These are phyloP conservation scores for Lucifuga dentata DNA, from an alignment of 2,113 vertebrate genomes.

Conservation along the genomic window DNA sequence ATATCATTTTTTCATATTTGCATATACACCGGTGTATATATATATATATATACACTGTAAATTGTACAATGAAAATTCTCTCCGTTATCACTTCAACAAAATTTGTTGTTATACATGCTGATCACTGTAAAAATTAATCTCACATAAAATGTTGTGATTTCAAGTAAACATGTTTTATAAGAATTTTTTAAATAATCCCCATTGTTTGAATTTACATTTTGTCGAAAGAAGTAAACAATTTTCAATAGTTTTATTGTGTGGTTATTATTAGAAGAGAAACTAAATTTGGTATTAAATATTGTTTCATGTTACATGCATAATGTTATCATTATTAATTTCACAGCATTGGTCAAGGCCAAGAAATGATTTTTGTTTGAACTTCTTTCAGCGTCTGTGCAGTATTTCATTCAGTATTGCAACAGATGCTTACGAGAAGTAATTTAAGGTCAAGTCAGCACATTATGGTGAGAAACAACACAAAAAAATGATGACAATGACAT, in stretches of 20 bases:
- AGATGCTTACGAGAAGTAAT: neutral
- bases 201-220: conserved; percentile 32
- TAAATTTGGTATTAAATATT: too few relatives aligned
- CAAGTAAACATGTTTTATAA: conserved; percentile 27
- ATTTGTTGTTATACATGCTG: conserved; percentile 5
- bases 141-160: conserved; percentile 15
- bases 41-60: neutral
- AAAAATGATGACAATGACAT: conserved; percentile 11
- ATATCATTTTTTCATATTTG: conserved; percentile 38
- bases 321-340: too few relatives aligned
- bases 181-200: conserved; percentile 1
- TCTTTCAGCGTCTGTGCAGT: neutral
- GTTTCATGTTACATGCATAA: too few relatives aligned
- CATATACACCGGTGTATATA: conserved; percentile 26
- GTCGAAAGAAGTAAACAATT: conserved; percentile 11
- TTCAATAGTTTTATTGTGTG: conserved; percentile 1
- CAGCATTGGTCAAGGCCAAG: too few relatives aligned
- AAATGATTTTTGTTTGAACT: too few relatives aligned
- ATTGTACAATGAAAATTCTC: conserved; percentile 13
- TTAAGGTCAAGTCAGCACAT: conserved; percentile 25
- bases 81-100: conserved; percentile 37
- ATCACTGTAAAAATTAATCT: conserved; percentile 14
- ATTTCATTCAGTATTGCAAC: too few relatives aligned
- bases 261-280: too few relatives aligned
- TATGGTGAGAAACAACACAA: conserved; percentile 19